Conservation (phyloP, 2,888 invertebrate genomes). For the Agrochola lychnidis region DNA sequence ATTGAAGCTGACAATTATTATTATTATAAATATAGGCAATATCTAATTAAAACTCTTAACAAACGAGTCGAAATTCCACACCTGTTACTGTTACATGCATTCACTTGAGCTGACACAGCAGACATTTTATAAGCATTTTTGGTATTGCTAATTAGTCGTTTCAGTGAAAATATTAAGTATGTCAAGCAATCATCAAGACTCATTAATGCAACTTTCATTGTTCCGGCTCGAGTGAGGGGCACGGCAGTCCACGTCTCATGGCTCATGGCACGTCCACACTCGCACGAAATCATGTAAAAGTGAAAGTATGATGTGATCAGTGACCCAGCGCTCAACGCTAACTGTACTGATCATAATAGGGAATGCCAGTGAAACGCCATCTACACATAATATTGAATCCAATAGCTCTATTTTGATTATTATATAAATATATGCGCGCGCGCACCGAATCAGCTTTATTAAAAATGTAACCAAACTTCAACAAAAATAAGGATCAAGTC, state of each 20-base stretch:
- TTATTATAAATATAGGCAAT: not conserved
- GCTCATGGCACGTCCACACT: conserved; percentile 74
- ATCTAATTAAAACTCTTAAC: conserved; percentile 8
- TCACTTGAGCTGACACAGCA: not conserved
- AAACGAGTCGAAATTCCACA: not conserved
- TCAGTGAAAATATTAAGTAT: conserved; percentile 65
- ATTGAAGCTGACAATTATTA: conserved; percentile 39
- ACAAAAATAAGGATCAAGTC: not conserved
- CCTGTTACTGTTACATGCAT: not conserved
- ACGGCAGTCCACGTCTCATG: conserved; percentile 71
- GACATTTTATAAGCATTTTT: conserved; percentile 6
- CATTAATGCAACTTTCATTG: conserved; percentile 86
- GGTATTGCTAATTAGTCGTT: conserved; percentile 27
- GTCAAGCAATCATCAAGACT: conserved; percentile 71
- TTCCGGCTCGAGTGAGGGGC: conserved; percentile 80
- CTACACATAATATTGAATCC: conserved; percentile 17
- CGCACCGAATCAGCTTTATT: not conserved
- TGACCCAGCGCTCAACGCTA: conserved; percentile 68
- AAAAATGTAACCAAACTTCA: not conserved
- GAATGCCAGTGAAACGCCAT: conserved; percentile 34
- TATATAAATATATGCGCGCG: not conserved
- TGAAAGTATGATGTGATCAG: conserved; percentile 88
- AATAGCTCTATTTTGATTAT: not conserved
- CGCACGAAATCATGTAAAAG: conserved; percentile 87
- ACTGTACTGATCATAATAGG: conserved; percentile 65